phyloP scores from a whole-genome alignment of 2,888 invertebrate species.

The Epirrhoe tristata region DNA sequence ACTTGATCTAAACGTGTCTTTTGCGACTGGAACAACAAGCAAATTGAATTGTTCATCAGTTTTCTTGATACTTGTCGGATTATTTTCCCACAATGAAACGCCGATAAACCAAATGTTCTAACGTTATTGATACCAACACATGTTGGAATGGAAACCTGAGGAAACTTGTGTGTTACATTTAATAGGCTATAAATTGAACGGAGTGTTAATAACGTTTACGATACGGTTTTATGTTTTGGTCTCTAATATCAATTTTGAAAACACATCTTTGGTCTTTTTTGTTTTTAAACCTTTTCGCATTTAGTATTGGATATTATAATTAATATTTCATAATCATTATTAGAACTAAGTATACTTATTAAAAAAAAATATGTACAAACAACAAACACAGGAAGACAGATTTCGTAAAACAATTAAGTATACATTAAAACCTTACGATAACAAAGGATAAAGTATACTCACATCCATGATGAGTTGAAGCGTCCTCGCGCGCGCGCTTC shows the following conservation, averaged over 20 bases:
- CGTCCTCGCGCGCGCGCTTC: constrained; percentile 66
- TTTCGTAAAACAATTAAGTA: too few species aligned
- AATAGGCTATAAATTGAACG: constrained; percentile 28
- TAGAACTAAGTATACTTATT: too few species aligned
- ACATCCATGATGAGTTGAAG: constrained; percentile 73
- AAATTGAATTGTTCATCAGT: background rate
- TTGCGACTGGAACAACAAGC: background rate
- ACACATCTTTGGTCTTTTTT: background rate
- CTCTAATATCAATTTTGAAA: background rate
- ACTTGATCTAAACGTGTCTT: background rate
- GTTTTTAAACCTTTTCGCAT: background rate
- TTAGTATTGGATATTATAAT: background rate
- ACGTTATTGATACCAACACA: constrained; percentile 28
- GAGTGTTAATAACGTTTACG: constrained; percentile 32
- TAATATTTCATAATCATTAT: background rate
- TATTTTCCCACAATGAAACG: background rate
- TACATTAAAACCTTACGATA: background rate
- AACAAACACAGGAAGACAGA: too few species aligned
- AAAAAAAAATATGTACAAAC: too few species aligned
- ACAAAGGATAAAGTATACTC: constrained; percentile 49
- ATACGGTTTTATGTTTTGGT: constrained; percentile 15
- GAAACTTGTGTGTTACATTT: constrained; percentile 31
- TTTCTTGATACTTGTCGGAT: background rate
- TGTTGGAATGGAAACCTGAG: constrained; percentile 30
- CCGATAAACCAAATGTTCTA: constrained; percentile 15